Base-by-base conservation (phyloP, 1,140 invertebrate species). In the Cydia amplana region DNA sequence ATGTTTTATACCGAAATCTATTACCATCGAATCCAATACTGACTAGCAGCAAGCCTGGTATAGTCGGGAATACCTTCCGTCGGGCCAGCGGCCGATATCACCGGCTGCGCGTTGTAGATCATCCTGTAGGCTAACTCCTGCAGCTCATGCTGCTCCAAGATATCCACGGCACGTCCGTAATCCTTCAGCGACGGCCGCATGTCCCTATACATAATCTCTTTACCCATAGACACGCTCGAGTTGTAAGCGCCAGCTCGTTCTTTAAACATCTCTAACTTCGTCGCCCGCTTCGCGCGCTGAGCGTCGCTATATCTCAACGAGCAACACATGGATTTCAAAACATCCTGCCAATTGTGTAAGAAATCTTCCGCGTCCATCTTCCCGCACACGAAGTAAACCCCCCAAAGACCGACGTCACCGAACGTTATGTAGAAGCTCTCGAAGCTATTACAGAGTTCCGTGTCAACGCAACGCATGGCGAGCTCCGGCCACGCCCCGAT, bases 161-260 rank as follows among this genome's bases (percentile, higher is more conserved):
- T 93, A 1, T 96, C 89, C 74, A 91, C 87, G 75, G 95, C 93
- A 77, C 97, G 95, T 81, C 95, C 91, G 14, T 94, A 83, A 83
- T 97, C 95, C 73, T 93, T 88, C 12, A 96, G 78, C 36, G 95
- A 95, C 76, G 96, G 94, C 79, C 96, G 90, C 55, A 95, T 88
- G 20, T 94, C 94, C 82, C 95, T 96, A 83, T 95, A 96, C 60
- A 97, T 89, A 87, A 97, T 94, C 91, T 97, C 96, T 78, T 95
- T 93, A 7, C 97, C 97, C 84, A 98, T 96, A 85, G 97, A 96
- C 86, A 96, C 95, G 92, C 96, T 97, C 72, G 97, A 94, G 12
- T 96, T 95, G 1, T 96, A 96, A 3, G 96, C 95, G 1, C 96
- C 96, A 85, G 96, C 95, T 55, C 97, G 85, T 78, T 96, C 95